These are phyloP conservation scores for Heliconius sara DNA, from an alignment of 2,888 invertebrate genomes.

Conservation along the genomic window DNA sequence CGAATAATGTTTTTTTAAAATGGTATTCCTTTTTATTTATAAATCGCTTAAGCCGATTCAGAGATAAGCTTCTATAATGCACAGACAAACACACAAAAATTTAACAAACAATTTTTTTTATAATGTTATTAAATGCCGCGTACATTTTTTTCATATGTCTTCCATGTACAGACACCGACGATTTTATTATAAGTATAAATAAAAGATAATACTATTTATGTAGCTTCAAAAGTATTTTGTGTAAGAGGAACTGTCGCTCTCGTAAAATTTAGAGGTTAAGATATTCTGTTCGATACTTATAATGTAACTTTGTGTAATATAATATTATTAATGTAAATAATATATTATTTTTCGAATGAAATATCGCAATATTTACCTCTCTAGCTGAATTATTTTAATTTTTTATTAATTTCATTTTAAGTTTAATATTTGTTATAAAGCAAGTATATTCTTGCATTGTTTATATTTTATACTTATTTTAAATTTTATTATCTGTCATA, in stretches of 20 bases:
- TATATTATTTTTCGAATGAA: no score
- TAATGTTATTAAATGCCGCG: neutral
- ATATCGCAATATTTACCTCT: neutral
- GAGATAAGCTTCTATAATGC: no score
- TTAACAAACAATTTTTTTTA: no score
- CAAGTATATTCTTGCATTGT: neutral
- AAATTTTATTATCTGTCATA: neutral
- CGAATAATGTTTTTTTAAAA: no score
- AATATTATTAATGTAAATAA: no score
- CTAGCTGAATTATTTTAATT: conserved; percentile 6
- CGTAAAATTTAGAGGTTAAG: neutral
- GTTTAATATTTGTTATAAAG: neutral
- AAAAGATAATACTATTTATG: neutral
- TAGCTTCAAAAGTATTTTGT: neutral
- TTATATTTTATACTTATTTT: no score
- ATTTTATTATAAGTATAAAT: no score
- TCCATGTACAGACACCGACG: no score
- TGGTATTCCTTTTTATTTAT: no score
- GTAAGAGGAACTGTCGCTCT: neutral
- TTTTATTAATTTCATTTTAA: neutral
- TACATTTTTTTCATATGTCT: neutral
- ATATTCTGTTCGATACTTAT: neutral
- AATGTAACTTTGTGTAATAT: no score
- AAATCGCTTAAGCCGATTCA: no score
- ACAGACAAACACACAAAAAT: no score